Evolutionary conservation across 2,113 vertebrate genomes (phyloP).

Genomic region (Siniperca chuatsi): DNA sequence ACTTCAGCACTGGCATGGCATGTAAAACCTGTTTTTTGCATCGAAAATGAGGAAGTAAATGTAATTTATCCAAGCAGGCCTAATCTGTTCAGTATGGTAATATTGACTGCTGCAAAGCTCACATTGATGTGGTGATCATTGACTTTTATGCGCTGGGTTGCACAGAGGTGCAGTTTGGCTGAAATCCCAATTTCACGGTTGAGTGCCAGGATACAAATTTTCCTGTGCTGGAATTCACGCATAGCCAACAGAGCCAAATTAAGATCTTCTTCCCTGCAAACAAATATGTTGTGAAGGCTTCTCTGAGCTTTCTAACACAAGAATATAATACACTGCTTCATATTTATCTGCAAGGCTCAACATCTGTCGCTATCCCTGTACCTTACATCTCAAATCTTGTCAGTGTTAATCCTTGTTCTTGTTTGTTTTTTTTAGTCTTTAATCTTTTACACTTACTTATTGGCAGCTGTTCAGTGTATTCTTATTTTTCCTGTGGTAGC

Average conservation of each 20-base stretch:
- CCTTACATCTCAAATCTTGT: no score
- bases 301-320: background rate
- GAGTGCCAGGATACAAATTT: background rate
- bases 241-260: background rate
- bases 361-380: background rate
- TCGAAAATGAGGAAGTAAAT: background rate
- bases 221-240: background rate
- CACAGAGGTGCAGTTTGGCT: constrained; percentile 26
- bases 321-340: no score
- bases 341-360: background rate
- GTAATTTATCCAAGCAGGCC: background rate
- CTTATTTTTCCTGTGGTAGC: background rate
- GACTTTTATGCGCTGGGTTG: background rate
- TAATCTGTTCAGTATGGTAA: no score
- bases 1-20: background rate
- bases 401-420: background rate
- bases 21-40: background rate
- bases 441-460: background rate
- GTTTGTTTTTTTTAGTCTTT: no score
- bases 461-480: background rate
- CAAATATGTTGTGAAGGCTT: background rate
- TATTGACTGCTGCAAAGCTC: background rate
- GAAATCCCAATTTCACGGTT: background rate
- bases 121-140: background rate
- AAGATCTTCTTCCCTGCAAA: background rate